Base-by-base conservation (phyloP, 2,888 invertebrate species). In the Drosophila aldrichi region DNA sequence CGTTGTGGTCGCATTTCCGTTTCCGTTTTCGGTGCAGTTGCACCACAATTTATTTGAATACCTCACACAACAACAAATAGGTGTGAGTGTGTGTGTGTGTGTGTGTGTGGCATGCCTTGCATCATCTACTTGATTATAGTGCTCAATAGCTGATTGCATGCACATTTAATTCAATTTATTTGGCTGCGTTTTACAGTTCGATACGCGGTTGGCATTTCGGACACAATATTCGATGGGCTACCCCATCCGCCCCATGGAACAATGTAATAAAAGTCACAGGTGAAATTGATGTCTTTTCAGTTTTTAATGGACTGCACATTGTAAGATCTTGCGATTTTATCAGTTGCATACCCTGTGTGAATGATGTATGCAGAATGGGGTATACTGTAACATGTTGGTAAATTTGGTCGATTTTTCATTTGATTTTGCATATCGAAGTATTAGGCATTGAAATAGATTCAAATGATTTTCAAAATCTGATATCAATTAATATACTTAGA, bases 111-210 rank as follows among this genome's bases (percentile, higher is more conserved):
- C 4, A 8, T 29, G 18, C 54, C 36, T 16, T 66, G 66, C 16
- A 52, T 25, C 60, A 72, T 46, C 40, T 66, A 59, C 54, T 74
- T 49, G 60, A 67, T 51, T 68, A 49, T 48, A 60, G 52, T 59
- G 46, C 57, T 55, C 69, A 61, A 59, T 67, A 49, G 56, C 57
- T 80, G 83, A 85, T 71, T 77, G 79, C 72, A 69, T 78, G 64
- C 61, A 56, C 64, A 82, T 86, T 84, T 80, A 86, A 88, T 83
- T 88, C 58, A 81, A 86, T 84, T 80, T 63, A 79, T 65, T 75
- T 36, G 41, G 34, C 52, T 58, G 36, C 56, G 61, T 68, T 65
- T 61, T 46, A 49, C 54, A 43, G 48, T 9, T 46, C 36, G 20
- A 36, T 6, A 38, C 34, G n/a, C 62, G 40, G 40, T 29, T 36